Conservation (phyloP, 2,113 vertebrate genomes). For the Pedionomus torquatus region DNA sequence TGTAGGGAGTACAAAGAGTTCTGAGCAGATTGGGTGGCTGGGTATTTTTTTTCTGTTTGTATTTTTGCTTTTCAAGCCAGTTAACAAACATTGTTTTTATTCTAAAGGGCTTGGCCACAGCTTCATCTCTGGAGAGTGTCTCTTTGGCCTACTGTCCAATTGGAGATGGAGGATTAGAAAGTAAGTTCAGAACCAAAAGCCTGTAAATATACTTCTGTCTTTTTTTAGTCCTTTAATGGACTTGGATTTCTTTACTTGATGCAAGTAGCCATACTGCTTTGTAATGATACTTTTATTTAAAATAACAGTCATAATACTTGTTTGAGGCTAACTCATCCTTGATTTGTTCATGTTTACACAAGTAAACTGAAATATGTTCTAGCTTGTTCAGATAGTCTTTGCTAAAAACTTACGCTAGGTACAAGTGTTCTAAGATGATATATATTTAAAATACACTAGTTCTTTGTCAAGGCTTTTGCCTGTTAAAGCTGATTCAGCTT, state of each 20-base stretch:
- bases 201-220: neutral
- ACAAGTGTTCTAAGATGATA: neutral
- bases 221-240: neutral
- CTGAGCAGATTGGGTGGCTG: neutral
- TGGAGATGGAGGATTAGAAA: conserved; percentile 89
- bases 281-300: neutral
- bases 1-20: neutral
- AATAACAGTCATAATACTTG: neutral
- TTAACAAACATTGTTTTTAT: neutral
- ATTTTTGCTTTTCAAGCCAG: neutral
- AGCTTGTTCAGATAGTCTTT: neutral
- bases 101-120: conserved; percentile 86
- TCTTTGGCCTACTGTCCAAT: conserved; percentile 91
- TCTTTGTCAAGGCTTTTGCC: neutral
- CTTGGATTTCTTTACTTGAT: neutral
- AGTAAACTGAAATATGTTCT: neutral
- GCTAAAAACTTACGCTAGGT: neutral
- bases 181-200: conserved; percentile 74
- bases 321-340: neutral
- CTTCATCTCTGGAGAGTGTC: conserved; percentile 82
- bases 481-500: neutral
- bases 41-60: neutral
- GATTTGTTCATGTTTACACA: neutral
- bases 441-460: neutral
- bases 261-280: neutral